Base-by-base conservation (phyloP, 2,113 vertebrate genomes). In the Paracanthobrama guichenoti region DNA sequence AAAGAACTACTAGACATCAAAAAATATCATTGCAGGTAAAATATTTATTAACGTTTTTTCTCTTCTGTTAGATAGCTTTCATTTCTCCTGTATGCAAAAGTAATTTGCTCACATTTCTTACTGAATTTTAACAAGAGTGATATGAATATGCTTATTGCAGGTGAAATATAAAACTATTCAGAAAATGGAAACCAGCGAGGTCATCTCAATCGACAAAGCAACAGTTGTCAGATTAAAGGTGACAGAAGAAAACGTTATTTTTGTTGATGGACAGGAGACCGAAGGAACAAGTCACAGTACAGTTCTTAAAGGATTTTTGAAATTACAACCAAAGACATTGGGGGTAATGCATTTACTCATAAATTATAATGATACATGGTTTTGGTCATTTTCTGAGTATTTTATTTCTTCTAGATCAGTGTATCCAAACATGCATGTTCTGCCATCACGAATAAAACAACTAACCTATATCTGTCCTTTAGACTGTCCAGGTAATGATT, bases 401-500 rank as follows among this genome's bases (percentile, higher is more conserved):
- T 9, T 66, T 0, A 35, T 67, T 39, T 67, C 31, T 42, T 71
- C 4, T 42, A n/a, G 35, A 69, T 42, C 20, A n/a, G 9, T 42
- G 20, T 6, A 42, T 69, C 2, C n/a, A 73, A n/a, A 42, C 3
- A 69, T 3, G 16, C 16, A 69, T 69, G 20, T 42, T 67, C 20
- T 67, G 64, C 14, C 35, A n/a, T 71, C 35, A 13, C 22, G 39
- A 20, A 31, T 75, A 55, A 75, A 75, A 31, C 31, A 50, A 3
- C 10, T 75, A 26, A 75, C 26, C n/a, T 6, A n/a, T 9, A 44
- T 53, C 22, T 55, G 35, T 18, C 9, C 46, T 28, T 18, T 14
- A 89, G 88, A 35, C 14, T 9, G 53, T 87, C 6, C 81, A 89
- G 48, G 87, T 89, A 74, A 73, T 87, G 12, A 86, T 62, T 22